Evolutionary conservation across 92 coral and sea anemone species (phyloP), one percentile per base, ranked within the genome.

Genomic region (Micromussa lordhowensis): DNA sequence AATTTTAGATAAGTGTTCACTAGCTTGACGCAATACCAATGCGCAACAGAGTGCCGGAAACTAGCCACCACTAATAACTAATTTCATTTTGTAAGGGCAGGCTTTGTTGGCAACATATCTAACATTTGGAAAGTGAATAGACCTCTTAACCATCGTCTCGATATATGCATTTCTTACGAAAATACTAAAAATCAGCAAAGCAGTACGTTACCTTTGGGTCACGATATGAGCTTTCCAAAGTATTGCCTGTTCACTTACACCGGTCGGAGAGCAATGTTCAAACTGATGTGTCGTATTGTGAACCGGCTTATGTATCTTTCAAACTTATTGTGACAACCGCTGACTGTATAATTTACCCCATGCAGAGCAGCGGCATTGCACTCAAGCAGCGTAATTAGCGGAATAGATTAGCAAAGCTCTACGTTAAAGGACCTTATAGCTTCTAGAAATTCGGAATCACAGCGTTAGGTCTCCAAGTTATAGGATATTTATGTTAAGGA

Each of bases 271-370:
- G 64, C 71, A 58, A 34, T 59, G 84, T 24, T 31, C 48, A 15
- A 82, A 82, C 58, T 68, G 64, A 68, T 44, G 63, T 70, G 78
- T 68, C 68, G 86, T 82, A 24, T 79, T n/a, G 38, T 38, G 55
- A 82, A 44, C 85, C 51, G 68, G 76, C 30, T 83, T 24, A 82
- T 68, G 49, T 73, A 34, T 71, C 28, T 32, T 38, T 36, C 34
- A 61, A 83, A 32, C 78, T 55, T 44, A 48, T 38, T 53, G 36
- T 40, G 59, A 81, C 75, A 69, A 83, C 86, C 86, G 78, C 86
- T 83, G 86, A 21, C 86, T 83, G 53, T 73, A 73, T 36, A 32
- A 19, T 68, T 70, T 69, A 70, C 86, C 86, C 86, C 86, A 69
- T 83, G 78, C 54, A 31, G 86, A 51, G 86, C 8, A 49, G 78